Conservation (phyloP, 1,140 invertebrate genomes). For the Ceratina japonica region DNA sequence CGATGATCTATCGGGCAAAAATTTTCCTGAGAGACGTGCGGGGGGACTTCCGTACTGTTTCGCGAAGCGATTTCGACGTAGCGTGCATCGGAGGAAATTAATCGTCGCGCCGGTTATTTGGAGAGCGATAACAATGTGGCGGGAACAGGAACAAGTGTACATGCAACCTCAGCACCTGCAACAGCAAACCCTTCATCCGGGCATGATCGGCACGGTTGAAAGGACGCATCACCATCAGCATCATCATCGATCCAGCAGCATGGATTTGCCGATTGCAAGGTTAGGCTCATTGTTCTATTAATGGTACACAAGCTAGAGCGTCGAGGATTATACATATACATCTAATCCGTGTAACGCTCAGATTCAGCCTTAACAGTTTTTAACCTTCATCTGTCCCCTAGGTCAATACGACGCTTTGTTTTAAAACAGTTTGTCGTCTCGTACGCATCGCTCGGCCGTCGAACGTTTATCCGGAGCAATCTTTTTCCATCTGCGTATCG, state of each 20-base stretch:
- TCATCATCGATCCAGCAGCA: constrained; percentile 47
- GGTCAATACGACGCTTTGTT: no score
- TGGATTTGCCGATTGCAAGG: constrained; percentile 60
- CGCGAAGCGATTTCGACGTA: not conserved
- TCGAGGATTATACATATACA: constrained; percentile 38
- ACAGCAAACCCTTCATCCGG: constrained; percentile 40
- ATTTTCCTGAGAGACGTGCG: not conserved
- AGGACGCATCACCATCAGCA: constrained; percentile 40
- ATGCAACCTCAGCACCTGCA: constrained; percentile 58
- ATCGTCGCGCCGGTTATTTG: not conserved
- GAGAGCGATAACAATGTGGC: constrained; percentile 62
- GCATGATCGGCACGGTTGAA: constrained; percentile 38
- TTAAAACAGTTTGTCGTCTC: no score
- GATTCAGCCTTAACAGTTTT: not conserved
- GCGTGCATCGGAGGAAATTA: not conserved
- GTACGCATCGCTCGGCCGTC: no score
- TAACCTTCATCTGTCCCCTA: not conserved
- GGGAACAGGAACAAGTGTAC: constrained; percentile 46
- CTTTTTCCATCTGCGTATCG: no score
- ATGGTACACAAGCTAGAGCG: constrained; percentile 28
- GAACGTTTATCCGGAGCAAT: no score
- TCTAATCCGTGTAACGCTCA: constrained; percentile 21
- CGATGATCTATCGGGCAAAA: not conserved
- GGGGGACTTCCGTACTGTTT: no score
- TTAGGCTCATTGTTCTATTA: constrained; percentile 60